Evolutionary conservation across 2,113 vertebrate species (phyloP).

Genomic region (Nibea albiflora): DNA sequence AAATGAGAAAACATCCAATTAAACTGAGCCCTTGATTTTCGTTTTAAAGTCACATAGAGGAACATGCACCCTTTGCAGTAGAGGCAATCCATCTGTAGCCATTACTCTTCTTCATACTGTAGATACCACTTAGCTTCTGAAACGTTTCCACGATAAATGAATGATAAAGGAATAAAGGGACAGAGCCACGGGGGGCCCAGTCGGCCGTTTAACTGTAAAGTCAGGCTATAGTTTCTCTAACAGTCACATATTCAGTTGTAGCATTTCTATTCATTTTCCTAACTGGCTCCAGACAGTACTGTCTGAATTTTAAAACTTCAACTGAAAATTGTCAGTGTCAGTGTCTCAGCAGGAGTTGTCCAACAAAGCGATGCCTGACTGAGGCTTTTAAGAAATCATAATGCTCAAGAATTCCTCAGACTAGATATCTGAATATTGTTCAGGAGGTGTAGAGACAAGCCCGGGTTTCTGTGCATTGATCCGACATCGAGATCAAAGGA

Average conservation of each 20-base stretch:
- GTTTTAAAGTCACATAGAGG: not conserved
- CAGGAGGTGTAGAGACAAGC: not conserved
- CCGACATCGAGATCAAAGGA: constrained; percentile 14
- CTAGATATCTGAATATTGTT: not conserved
- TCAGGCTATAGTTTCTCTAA: not conserved
- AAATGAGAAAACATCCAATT: not conserved
- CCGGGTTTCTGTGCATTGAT: constrained; percentile 11
- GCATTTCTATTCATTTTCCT: not conserved
- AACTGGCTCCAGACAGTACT: not conserved
- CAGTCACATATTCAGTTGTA: not conserved
- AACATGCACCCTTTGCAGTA: not conserved
- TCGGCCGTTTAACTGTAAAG: not conserved
- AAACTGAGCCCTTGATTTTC: not conserved
- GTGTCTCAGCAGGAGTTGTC: constrained; percentile 13
- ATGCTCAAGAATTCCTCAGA: not conserved
- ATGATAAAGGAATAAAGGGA: not conserved
- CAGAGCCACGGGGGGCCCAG: not conserved
- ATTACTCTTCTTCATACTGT: not conserved
- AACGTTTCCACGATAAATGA: not conserved
- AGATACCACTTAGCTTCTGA: not conserved
- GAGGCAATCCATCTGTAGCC: not conserved
- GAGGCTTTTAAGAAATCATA: constrained; percentile 13
- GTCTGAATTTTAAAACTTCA: too few species aligned
- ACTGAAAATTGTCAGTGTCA: not conserved
- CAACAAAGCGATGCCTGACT: not conserved